Evolutionary conservation across 2,888 invertebrate genomes (phyloP).

Genomic region (Epinotia bilunana): DNA sequence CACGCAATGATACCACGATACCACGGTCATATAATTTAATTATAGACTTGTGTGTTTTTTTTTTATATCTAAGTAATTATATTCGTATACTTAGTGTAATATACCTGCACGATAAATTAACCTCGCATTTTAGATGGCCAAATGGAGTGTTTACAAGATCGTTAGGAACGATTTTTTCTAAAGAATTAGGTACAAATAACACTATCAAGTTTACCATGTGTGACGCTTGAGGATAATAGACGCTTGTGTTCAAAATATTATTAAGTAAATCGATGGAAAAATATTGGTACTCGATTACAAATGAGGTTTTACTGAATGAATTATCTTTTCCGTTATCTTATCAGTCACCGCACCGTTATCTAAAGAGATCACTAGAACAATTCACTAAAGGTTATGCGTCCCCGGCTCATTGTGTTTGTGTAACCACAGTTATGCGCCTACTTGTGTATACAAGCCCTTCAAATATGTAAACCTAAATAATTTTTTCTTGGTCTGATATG

Average conservation of each 20-base stretch:
- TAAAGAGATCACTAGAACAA: slow-evolving; percentile 30
- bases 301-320: slow-evolving; percentile 12
- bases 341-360: slow-evolving; percentile 14
- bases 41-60: too few relatives aligned
- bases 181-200: background rate
- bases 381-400: slow-evolving; percentile 24
- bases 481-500: too few relatives aligned
- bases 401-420: slow-evolving; percentile 3
- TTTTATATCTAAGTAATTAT: too few relatives aligned
- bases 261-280: slow-evolving; percentile 9
- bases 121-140: background rate
- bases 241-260: background rate
- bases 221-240: background rate
- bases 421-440: background rate
- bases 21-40: too few relatives aligned
- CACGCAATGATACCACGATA: too few relatives aligned
- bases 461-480: background rate
- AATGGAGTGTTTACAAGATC: background rate
- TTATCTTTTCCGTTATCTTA: slow-evolving; percentile 21
- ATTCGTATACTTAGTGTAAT: background rate
- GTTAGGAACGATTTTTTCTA: background rate
- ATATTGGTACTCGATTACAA: slow-evolving; percentile 11
- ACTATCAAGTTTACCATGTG: background rate
- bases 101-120: background rate
- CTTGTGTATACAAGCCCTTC: background rate